Percentiles rank a stretch among this genome's conserved stretches.
phyloP scores from a whole-genome alignment of 2,797 vertebrate genomes.

The Thripadectes ignobilis region DNA sequence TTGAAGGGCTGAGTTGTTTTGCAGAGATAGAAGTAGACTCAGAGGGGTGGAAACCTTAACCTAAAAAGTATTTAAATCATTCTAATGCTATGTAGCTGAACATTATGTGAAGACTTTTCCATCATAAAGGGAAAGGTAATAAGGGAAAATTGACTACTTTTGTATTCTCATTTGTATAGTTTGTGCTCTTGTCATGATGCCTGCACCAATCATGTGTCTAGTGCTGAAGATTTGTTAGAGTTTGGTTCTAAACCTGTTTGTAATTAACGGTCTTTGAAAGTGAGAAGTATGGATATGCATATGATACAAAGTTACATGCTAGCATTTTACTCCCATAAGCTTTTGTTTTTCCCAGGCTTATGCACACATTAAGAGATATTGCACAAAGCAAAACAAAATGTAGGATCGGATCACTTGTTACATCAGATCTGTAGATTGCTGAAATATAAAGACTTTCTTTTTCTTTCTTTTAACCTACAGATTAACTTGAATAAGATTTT shows the following conservation, averaged over 20 bases:
- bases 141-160: background rate
- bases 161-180: background rate
- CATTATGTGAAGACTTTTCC: background rate
- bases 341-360: background rate
- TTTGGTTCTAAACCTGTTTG: background rate
- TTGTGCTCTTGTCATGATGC: background rate
- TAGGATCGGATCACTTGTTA: background rate
- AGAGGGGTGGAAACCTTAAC: background rate
- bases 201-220: background rate
- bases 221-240: background rate
- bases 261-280: background rate
- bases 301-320: background rate
- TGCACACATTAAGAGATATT: background rate
- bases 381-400: background rate
- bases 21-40: background rate
- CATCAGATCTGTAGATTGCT: background rate
- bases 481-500: background rate
- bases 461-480: background rate
- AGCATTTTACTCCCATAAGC: background rate
- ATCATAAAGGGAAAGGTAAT: background rate
- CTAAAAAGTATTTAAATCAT: background rate
- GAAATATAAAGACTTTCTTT: background rate
- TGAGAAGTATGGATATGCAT: background rate
- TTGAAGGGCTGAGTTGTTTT: background rate
- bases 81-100: background rate